These are phyloP conservation scores for Enteromius fasciolatus DNA, from an alignment of 2,797 vertebrate species.

Conservation along the genomic window DNA sequence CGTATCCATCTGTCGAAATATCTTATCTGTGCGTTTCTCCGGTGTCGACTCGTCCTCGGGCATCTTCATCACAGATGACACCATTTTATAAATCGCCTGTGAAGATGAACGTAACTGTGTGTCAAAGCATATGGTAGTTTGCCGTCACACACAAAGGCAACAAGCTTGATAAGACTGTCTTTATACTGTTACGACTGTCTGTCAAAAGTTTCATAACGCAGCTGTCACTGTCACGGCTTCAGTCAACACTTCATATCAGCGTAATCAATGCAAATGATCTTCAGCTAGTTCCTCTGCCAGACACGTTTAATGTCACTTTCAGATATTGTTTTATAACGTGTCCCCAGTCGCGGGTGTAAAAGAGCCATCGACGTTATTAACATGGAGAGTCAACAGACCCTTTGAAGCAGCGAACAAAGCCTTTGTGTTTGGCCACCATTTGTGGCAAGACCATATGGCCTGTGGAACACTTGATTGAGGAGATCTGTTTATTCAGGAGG, in stretches of 20 bases:
- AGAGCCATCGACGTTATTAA: slow-evolving; percentile 30
- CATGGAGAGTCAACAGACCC: slow-evolving; percentile 33
- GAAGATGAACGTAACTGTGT: neutral
- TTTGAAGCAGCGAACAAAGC: slow-evolving; percentile 30
- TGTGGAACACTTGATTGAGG: slow-evolving; percentile 49
- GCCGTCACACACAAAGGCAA: neutral
- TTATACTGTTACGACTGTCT: neutral
- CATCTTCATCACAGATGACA: slow-evolving; percentile 99
- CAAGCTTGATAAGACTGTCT: neutral
- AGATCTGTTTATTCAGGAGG: slow-evolving; percentile 63
- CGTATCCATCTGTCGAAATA: slow-evolving; percentile 98
- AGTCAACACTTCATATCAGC: neutral
- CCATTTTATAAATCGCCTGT: slow-evolving; percentile 99
- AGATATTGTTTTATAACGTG: slow-evolving; percentile 17
- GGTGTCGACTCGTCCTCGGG: slow-evolving; percentile 97
- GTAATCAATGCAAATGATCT: slow-evolving; percentile 28
- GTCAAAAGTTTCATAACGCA: slow-evolving; percentile 1
- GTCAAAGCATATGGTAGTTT: slow-evolving; percentile 26
- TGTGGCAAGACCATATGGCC: slow-evolving; percentile 56
- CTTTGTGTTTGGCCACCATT: slow-evolving; percentile 49
- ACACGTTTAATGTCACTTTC: slow-evolving; percentile 17
- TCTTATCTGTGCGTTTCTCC: slow-evolving; percentile 98
- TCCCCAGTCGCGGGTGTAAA: slow-evolving; percentile 10
- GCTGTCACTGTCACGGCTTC: slow-evolving; percentile 1
- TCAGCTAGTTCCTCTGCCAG: neutral